A percentile compares a stretch with the other conserved stretches of the same genome.
phyloP scores from a whole-genome alignment of 92 coral and sea anemone genomes.

The Epizoanthus scotinus region DNA sequence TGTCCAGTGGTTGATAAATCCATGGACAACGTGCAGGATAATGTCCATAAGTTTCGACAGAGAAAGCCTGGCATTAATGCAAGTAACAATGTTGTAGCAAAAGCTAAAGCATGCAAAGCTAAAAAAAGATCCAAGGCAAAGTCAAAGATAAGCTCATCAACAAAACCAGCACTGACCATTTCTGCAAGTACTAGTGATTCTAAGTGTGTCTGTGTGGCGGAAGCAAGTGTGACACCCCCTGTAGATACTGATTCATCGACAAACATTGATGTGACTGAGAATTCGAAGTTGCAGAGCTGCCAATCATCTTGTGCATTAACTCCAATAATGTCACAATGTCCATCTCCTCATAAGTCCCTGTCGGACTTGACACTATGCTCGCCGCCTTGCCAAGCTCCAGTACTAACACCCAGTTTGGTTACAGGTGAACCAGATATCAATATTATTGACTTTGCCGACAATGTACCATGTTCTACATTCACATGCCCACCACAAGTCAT shows the following conservation, averaged over 20 bases:
- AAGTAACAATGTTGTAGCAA: conserved; percentile 16
- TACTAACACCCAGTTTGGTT: conserved; percentile 1
- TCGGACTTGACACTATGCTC: conserved; percentile 25
- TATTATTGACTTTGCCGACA: conserved; percentile 28
- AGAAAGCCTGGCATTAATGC: conserved; percentile 15
- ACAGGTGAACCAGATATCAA: neutral
- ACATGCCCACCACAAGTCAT: conserved; percentile 5
- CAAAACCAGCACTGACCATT: neutral
- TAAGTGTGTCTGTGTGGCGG: conserved; percentile 1
- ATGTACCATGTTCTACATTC: neutral
- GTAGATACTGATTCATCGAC: neutral
- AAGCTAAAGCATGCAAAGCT: conserved; percentile 28
- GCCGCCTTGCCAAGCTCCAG: neutral
- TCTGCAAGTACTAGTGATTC: neutral
- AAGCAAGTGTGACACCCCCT: no score
- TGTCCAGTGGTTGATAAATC: conserved; percentile 57
- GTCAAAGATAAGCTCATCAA: neutral
- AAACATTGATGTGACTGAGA: neutral
- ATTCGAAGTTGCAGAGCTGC: conserved; percentile 11
- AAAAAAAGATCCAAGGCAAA: conserved; percentile 24
- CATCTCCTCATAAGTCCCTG: neutral
- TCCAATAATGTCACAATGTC: neutral
- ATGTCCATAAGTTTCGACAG: conserved; percentile 9
- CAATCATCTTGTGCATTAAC: neutral
- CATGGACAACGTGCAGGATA: conserved; percentile 24